Conservation (phyloP, 1,140 invertebrate species). For the Drosophila santomea region DNA sequence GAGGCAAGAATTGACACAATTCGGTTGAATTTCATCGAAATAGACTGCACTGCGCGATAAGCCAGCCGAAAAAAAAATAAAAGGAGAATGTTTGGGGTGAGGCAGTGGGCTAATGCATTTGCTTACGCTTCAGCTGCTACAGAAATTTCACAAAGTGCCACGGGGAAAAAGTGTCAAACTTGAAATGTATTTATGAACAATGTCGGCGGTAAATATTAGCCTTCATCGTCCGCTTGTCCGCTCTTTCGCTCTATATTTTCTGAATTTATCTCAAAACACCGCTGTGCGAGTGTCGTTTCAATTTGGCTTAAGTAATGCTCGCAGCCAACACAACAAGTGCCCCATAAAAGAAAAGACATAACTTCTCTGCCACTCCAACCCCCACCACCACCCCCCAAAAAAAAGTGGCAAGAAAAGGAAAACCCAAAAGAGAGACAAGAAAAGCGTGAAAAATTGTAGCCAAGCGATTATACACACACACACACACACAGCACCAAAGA, state of each 20-base stretch:
- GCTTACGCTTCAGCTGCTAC: conserved; percentile 16
- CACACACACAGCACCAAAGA: conserved; percentile 1
- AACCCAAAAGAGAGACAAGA: conserved; percentile 17
- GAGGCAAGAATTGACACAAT: conserved; percentile 42
- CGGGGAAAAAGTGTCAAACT: conserved; percentile 40
- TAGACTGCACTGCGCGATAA: conserved; percentile 27
- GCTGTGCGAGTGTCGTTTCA: conserved; percentile 54
- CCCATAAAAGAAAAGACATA: conserved; percentile 62
- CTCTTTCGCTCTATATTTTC: neutral
- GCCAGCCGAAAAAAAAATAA: neutral
- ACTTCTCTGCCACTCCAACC: conserved; percentile 1
- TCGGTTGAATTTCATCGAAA: conserved; percentile 30
- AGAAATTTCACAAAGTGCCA: conserved; percentile 35
- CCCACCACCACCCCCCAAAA: neutral
- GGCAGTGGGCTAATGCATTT: conserved; percentile 39
- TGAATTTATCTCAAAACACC: conserved; percentile 24
- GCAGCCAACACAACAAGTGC: conserved; percentile 71
- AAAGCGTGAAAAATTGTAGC: conserved; percentile 25
- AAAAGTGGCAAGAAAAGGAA: conserved; percentile 23
- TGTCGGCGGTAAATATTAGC: conserved; percentile 44
- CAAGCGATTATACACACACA: conserved; percentile 20
- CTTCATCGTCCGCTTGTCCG: no score
- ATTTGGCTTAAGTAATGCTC: conserved; percentile 68
- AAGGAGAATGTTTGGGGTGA: neutral
- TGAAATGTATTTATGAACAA: conserved; percentile 46